These are phyloP conservation scores for Branchipolynoe longqiensis DNA, from an alignment of 2,888 invertebrate species.

Conservation along the genomic window DNA sequence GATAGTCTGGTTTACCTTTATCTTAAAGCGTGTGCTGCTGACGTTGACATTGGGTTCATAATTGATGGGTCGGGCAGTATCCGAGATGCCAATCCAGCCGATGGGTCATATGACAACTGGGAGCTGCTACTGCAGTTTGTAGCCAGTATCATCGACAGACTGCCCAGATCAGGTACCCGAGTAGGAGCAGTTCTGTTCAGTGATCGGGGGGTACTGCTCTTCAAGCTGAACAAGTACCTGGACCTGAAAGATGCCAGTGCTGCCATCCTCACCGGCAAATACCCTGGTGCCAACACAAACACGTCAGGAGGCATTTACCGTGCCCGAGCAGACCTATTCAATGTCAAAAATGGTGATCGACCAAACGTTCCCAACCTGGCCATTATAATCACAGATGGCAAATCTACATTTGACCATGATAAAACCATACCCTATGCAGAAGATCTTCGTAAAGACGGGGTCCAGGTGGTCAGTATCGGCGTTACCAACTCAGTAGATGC, in stretches of 20 bases:
- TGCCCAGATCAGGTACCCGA: slow-evolving; percentile 10
- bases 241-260: neutral
- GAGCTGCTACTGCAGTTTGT: slow-evolving; percentile 57
- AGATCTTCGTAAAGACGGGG: slow-evolving; percentile 35
- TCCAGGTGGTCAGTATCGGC: slow-evolving; percentile 57
- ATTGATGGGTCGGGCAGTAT: slow-evolving; percentile 64
- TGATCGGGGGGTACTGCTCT: slow-evolving; percentile 51
- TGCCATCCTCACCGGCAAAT: slow-evolving; percentile 39
- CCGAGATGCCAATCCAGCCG: slow-evolving; percentile 56
- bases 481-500: slow-evolving; percentile 57
- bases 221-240: slow-evolving; percentile 26
- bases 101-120: slow-evolving; percentile 59
- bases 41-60: slow-evolving; percentile 61
- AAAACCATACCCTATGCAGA: slow-evolving; percentile 56
- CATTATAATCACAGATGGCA: slow-evolving; percentile 62
- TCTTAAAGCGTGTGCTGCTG: neutral
- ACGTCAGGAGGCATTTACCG: slow-evolving; percentile 56
- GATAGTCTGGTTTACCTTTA: neutral
- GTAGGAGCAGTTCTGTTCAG: slow-evolving; percentile 59
- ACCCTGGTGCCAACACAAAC: slow-evolving; percentile 61
- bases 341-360: slow-evolving; percentile 56
- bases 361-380: slow-evolving; percentile 59
- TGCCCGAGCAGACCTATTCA: slow-evolving; percentile 47
- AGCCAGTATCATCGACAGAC: slow-evolving; percentile 34
- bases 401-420: slow-evolving; percentile 19